These are phyloP conservation scores for Chiropotes sagulatus DNA, from an alignment of 2,797 vertebrate genomes.

Conservation along the genomic window DNA sequence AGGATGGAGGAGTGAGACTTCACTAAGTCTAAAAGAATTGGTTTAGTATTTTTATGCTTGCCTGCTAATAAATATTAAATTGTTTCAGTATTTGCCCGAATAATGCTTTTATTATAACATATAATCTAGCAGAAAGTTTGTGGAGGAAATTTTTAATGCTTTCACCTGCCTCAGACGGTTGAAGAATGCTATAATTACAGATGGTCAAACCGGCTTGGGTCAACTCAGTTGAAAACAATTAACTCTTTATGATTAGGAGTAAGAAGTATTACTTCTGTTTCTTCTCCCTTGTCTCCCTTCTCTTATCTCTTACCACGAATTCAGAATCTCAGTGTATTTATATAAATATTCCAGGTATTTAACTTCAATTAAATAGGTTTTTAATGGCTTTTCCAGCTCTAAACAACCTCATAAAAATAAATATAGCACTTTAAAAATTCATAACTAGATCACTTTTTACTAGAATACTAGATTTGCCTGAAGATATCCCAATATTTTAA, in stretches of 20 bases:
- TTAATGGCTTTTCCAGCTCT: neutral
- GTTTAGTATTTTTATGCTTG: slow-evolving; percentile 36
- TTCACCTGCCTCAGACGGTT: neutral
- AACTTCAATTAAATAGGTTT: neutral
- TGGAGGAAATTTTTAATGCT: neutral
- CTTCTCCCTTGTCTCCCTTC: neutral
- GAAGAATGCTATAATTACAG: neutral
- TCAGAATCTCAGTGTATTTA: neutral
- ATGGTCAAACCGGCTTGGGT: neutral
- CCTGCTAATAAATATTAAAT: slow-evolving; percentile 52
- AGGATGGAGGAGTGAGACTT: slow-evolving; percentile 17
- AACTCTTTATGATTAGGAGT: neutral
- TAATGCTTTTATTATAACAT: neutral
- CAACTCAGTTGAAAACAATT: neutral
- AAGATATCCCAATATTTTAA: neutral
- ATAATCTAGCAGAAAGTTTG: neutral
- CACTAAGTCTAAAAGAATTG: neutral
- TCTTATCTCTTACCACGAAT: neutral
- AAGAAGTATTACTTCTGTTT: neutral
- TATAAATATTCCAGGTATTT: neutral
- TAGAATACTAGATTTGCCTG: neutral
- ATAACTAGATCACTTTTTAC: neutral
- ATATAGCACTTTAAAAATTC: neutral
- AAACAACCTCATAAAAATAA: slow-evolving; percentile 33
- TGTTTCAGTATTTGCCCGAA: neutral